Evolutionary conservation across 2,888 invertebrate genomes (phyloP).

Genomic region (Euphydryas editha): DNA sequence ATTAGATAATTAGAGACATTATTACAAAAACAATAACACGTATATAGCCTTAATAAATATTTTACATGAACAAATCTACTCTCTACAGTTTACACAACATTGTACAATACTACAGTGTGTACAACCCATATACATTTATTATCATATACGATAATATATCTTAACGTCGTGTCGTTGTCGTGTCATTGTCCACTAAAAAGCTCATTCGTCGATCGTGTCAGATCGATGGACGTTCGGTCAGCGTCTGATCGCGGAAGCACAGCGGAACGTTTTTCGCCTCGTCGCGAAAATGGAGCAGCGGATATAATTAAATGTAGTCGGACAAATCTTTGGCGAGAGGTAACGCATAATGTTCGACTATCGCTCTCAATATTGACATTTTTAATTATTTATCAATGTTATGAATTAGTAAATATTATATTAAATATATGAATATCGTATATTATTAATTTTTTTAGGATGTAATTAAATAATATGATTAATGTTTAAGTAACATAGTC

Average conservation of each 20-base stretch:
- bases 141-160: neutral
- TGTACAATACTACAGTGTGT: neutral
- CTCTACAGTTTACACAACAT: too few species aligned
- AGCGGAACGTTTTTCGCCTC: conserved; percentile 59
- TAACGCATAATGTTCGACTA: conserved; percentile 67
- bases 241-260: conserved; percentile 69
- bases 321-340: conserved; percentile 72
- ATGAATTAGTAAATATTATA: too few species aligned
- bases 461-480: too few species aligned
- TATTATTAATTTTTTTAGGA: too few species aligned
- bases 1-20: too few species aligned
- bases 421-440: too few species aligned
- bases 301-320: conserved; percentile 80
- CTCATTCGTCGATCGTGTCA: conserved; percentile 33
- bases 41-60: too few species aligned
- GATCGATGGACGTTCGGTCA: conserved; percentile 47
- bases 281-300: conserved; percentile 79
- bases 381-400: conserved; percentile 11
- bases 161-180: neutral
- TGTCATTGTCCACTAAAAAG: conserved; percentile 4
- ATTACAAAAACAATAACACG: too few species aligned
- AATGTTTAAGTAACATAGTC: too few species aligned
- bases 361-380: conserved; percentile 46
- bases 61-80: too few species aligned
- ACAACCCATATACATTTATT: neutral